Evolutionary conservation across 2,888 invertebrate species (phyloP).

Genomic region (Mythimna pallens): DNA sequence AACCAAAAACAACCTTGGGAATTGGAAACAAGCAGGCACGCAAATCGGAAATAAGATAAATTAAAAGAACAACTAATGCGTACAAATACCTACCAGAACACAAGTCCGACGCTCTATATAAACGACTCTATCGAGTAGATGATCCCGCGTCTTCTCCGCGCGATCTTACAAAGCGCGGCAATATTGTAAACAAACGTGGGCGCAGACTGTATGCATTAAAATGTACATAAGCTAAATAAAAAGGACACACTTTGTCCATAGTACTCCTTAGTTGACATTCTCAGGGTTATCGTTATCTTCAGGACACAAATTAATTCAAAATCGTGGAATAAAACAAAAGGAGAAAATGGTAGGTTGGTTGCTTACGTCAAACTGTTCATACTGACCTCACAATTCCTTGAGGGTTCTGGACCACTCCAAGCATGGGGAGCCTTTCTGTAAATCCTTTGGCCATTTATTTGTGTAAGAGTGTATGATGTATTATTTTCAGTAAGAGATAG

Average conservation of each 20-base stretch:
- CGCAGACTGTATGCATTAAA: background rate
- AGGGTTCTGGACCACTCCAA: slow-evolving; percentile 88
- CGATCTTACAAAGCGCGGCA: slow-evolving; percentile 5
- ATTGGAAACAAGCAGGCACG: background rate
- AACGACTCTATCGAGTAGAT: background rate
- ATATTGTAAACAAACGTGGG: slow-evolving; percentile 12
- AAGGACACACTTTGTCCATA: background rate
- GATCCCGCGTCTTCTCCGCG: background rate
- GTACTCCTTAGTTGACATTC: too few species aligned
- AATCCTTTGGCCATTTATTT: slow-evolving; percentile 93
- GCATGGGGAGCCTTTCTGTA: slow-evolving; percentile 91
- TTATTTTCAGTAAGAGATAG: slow-evolving; percentile 88
- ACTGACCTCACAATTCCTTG: slow-evolving; percentile 91
- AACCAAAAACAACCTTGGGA: background rate
- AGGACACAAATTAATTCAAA: background rate
- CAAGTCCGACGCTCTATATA: background rate
- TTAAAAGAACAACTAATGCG: background rate
- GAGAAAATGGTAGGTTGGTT: background rate
- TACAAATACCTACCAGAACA: background rate
- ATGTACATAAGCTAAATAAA: background rate
- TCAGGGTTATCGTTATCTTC: background rate
- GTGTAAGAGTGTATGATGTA: slow-evolving; percentile 88
- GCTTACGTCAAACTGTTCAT: background rate
- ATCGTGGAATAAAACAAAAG: background rate
- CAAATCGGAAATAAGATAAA: background rate